Evolutionary conservation across 1,140 invertebrate species (phyloP).

Genomic region (Maniola jurtina): DNA sequence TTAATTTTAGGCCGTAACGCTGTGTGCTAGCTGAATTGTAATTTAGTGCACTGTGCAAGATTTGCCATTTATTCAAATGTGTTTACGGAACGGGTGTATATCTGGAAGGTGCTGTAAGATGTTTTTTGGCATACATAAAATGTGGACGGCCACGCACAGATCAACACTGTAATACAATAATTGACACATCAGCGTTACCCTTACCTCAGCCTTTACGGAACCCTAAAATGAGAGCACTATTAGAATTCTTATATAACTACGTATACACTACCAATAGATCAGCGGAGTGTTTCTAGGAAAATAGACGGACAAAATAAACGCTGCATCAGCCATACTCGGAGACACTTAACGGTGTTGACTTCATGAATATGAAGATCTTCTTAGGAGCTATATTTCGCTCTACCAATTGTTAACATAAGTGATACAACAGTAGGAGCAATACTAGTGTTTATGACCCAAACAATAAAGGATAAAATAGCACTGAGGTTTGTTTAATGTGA

Average conservation of each 20-base stretch:
- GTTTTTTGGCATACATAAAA: no score
- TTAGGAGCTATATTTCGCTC: conserved; percentile 7
- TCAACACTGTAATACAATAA: no score
- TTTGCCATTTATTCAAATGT: no score
- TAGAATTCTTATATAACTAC: neutral
- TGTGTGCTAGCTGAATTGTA: no score
- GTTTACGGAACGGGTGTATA: no score
- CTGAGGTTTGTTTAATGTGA: neutral
- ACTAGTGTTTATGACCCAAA: neutral
- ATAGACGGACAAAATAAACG: conserved; percentile 25
- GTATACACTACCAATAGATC: neutral
- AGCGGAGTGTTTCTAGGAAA: conserved; percentile 11
- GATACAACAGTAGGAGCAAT: neutral
- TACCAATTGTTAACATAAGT: neutral
- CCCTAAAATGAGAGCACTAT: no score
- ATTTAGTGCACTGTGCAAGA: no score
- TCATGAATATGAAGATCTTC: conserved; percentile 29
- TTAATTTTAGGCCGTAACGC: no score
- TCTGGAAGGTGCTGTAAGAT: no score
- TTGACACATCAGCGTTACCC: no score
- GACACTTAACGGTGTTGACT: conserved; percentile 24
- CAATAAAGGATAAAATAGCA: neutral
- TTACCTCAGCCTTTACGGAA: no score
- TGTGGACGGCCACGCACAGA: no score
- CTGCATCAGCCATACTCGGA: conserved; percentile 20